phyloP scores from a whole-genome alignment of 2,888 invertebrate species.

The Seira musarum region DNA sequence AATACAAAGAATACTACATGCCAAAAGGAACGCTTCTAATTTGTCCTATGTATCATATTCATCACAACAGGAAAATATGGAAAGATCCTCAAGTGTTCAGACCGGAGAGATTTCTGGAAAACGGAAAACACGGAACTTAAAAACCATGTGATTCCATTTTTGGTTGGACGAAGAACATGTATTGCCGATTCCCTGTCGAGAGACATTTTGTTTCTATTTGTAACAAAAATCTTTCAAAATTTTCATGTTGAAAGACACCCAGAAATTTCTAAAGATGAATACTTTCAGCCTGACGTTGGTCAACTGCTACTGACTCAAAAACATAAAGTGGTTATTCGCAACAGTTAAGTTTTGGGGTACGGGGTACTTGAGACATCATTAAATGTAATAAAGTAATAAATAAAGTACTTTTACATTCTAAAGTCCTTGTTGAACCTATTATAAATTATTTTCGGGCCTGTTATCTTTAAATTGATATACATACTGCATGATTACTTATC shows the following conservation, averaged over 20 bases:
- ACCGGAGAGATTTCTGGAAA: conserved; percentile 11
- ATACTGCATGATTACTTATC: too few relatives aligned
- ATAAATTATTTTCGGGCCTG: too few relatives aligned
- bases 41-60: not conserved
- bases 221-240: conserved; percentile 43
- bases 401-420: too few relatives aligned
- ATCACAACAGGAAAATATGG: conserved; percentile 5
- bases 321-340: not conserved
- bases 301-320: not conserved
- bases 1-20: not conserved
- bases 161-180: conserved; percentile 33
- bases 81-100: not conserved
- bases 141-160: conserved; percentile 9
- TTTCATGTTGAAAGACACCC: not conserved
- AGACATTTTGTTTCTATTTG: conserved; percentile 46
- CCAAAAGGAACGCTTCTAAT: conserved; percentile 1
- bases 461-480: too few relatives aligned
- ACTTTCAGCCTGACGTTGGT: not conserved
- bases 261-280: conserved; percentile 2
- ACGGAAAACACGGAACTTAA: too few relatives aligned
- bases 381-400: too few relatives aligned
- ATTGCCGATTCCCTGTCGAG: conserved; percentile 45
- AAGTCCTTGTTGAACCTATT: too few relatives aligned
- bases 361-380: too few relatives aligned
- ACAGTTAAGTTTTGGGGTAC: not conserved